These are phyloP conservation scores for Entosphenus tridentatus DNA, from an alignment of 2,113 vertebrate genomes.

Conservation along the genomic window DNA sequence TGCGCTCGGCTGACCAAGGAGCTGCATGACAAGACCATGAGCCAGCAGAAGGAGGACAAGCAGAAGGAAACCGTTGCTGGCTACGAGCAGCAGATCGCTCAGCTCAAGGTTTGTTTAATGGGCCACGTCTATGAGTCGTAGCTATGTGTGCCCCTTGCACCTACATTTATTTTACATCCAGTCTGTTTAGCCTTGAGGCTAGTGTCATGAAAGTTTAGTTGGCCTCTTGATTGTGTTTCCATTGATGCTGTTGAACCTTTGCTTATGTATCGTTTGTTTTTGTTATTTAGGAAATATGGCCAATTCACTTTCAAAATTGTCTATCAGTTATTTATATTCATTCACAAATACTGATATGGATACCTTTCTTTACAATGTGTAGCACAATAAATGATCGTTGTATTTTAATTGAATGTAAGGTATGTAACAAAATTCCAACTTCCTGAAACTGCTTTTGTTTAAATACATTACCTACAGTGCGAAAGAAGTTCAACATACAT, in stretches of 20 bases:
- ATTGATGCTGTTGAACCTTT: neutral
- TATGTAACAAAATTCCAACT: no score
- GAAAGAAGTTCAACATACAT: no score
- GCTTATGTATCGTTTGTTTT: neutral
- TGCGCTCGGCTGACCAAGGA: constrained; percentile 56
- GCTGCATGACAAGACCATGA: constrained; percentile 41
- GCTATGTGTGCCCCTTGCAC: neutral
- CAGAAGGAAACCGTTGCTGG: constrained; percentile 28
- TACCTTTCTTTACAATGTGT: no score
- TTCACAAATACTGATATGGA: no score
- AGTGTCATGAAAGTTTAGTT: neutral
- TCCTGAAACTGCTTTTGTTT: no score
- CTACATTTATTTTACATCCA: neutral
- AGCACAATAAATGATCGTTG: no score
- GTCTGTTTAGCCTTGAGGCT: neutral
- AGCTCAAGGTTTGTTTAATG: constrained; percentile 29
- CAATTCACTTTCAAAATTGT: neutral
- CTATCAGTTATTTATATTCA: no score
- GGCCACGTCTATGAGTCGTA: constrained; percentile 11
- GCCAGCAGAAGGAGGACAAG: constrained; percentile 43
- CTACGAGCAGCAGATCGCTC: constrained; percentile 40
- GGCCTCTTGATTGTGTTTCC: neutral
- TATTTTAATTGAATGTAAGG: no score
- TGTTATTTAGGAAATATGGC: neutral
- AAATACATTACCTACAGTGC: no score